Percentiles rank a stretch among this genome's conserved stretches.
Evolutionary conservation across 2,113 vertebrate genomes (phyloP).

Genomic region (Corythoichthys intestinalis): DNA sequence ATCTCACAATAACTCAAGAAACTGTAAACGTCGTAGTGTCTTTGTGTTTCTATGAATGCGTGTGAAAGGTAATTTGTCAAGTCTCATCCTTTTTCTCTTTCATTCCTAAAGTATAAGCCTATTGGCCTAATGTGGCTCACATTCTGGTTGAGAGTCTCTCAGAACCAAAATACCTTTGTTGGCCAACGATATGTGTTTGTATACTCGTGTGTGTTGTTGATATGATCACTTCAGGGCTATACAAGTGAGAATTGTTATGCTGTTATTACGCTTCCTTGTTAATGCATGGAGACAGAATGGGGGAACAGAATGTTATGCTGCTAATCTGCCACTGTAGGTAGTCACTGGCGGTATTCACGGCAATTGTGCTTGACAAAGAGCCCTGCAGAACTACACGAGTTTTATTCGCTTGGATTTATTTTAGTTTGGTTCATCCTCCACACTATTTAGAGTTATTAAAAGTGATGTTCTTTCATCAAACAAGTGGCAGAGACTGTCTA

Average conservation of each 20-base stretch:
- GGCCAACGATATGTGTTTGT: conserved; percentile 19
- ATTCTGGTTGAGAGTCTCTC: conserved; percentile 26
- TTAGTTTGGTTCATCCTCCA: conserved; percentile 32
- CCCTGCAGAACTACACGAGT: conserved; percentile 1
- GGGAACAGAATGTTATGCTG: background rate
- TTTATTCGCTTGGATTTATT: conserved; percentile 10
- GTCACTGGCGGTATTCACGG: background rate
- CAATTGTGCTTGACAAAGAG: conserved; percentile 13
- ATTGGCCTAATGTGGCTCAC: conserved; percentile 44
- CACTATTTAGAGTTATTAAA: conserved; percentile 18
- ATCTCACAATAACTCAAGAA: background rate
- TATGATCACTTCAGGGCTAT: conserved; percentile 22
- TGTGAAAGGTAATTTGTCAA: conserved; percentile 15
- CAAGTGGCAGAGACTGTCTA: conserved; percentile 35
- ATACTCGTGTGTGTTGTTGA: conserved; percentile 5
- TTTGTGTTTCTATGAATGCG: conserved; percentile 11
- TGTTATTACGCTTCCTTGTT: conserved; percentile 1
- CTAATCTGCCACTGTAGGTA: conserved; percentile 1
- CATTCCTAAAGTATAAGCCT: conserved; percentile 4
- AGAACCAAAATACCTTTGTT: conserved; percentile 28
- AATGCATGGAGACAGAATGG: background rate
- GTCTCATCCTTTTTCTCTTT: conserved; percentile 36
- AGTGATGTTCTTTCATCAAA: conserved; percentile 38
- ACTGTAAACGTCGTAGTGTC: background rate
- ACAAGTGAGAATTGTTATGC: conserved; percentile 4